Conservation (phyloP, 2,888 invertebrate genomes). For the Rhodophaea formosa region DNA sequence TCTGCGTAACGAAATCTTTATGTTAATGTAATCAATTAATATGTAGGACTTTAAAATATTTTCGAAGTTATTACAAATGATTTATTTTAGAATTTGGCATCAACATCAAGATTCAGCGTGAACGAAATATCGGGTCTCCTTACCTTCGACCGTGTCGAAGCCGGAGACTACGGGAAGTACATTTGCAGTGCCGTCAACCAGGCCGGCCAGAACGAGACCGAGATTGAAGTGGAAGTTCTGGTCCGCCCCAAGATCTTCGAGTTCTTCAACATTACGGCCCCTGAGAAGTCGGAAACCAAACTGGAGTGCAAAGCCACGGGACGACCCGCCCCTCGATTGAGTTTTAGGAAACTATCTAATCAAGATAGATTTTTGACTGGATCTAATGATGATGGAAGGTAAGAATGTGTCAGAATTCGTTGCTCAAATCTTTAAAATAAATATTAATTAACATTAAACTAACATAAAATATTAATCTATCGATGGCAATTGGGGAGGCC, state of each 20-base stretch:
- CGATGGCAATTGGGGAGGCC: no score
- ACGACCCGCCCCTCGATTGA: slow-evolving; percentile 88
- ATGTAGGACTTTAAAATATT: no score
- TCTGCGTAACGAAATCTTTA: no score
- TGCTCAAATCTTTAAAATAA: no score
- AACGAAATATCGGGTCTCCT: slow-evolving; percentile 86
- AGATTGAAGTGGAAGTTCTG: slow-evolving; percentile 85
- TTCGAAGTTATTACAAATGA: neutral
- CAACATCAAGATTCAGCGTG: slow-evolving; percentile 83
- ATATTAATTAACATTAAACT: no score
- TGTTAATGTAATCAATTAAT: no score
- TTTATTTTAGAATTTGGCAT: slow-evolving; percentile 83
- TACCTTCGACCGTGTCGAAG: slow-evolving; percentile 87
- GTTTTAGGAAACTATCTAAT: slow-evolving; percentile 88
- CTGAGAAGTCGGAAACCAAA: slow-evolving; percentile 82
- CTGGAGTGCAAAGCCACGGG: slow-evolving; percentile 90
- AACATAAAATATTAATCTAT: no score
- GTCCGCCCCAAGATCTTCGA: slow-evolving; percentile 91
- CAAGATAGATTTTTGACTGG: slow-evolving; percentile 84
- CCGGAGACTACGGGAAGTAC: slow-evolving; percentile 90
- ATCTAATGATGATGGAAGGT: slow-evolving; percentile 82
- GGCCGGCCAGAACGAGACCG: slow-evolving; percentile 86
- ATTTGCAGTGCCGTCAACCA: slow-evolving; percentile 90
- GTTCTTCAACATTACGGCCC: slow-evolving; percentile 86
- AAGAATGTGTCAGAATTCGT: no score